Conservation (phyloP, 2,113 vertebrate genomes). For the Callipepla squamata region DNA sequence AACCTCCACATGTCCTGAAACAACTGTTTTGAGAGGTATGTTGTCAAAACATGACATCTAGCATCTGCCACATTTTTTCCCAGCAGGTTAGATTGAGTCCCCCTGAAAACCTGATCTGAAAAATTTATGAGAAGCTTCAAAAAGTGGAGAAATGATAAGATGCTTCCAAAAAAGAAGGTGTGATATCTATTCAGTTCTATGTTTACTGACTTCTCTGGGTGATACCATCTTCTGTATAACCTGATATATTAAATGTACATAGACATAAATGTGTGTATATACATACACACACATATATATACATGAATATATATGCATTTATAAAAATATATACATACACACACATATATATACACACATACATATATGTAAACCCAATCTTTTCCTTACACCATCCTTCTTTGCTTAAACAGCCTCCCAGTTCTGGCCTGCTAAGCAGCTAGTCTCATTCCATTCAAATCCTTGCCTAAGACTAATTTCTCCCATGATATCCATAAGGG, state of each 20-base stretch:
- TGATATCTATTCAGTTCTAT: background rate
- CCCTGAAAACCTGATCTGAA: background rate
- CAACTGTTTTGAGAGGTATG: background rate
- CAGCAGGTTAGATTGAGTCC: background rate
- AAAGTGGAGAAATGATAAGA: background rate
- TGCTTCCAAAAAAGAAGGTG: background rate
- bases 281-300: no score
- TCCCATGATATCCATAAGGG: constrained; percentile 48
- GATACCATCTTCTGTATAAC: background rate
- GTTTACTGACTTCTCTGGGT: background rate
- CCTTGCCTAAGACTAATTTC: constrained; percentile 67
- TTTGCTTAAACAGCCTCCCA: constrained; percentile 1
- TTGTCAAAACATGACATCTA: background rate
- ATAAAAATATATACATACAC: background rate
- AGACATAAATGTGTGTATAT: background rate
- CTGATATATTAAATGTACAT: background rate
- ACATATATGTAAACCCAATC: background rate
- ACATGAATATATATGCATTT: background rate
- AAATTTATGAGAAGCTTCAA: background rate
- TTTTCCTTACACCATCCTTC: background rate
- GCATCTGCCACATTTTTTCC: background rate
- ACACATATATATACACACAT: fast-evolving
- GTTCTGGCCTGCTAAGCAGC: constrained; percentile 12
- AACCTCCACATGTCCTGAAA: background rate
- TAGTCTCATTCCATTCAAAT: constrained; percentile 59